phyloP scores from a whole-genome alignment of 2,888 invertebrate genomes.

The Melieria crassipennis region DNA sequence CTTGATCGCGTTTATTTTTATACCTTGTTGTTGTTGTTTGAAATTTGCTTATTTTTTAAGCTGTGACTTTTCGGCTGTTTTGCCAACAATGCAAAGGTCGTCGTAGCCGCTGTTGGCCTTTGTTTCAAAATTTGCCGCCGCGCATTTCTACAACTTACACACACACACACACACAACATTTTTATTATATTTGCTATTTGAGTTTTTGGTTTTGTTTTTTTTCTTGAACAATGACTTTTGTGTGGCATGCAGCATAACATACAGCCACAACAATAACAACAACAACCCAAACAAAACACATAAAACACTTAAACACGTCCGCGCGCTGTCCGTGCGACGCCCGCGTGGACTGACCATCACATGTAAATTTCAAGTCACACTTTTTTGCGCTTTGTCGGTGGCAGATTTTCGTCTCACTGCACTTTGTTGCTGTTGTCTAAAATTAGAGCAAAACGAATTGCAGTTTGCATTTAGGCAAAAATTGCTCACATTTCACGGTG shows the following conservation, averaged over 20 bases:
- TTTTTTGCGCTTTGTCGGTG: too few species aligned
- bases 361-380: too few species aligned
- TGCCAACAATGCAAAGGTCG: slow-evolving; percentile 5
- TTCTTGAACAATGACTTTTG: neutral
- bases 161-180: neutral
- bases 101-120: slow-evolving; percentile 12
- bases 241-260: neutral
- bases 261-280: too few species aligned
- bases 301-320: neutral
- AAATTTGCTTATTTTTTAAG: neutral
- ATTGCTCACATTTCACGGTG: slow-evolving; percentile 9
- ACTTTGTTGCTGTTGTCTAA: neutral
- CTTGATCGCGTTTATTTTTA: neutral
- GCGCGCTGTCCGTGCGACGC: neutral
- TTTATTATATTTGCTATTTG: too few species aligned
- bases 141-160: slow-evolving; percentile 12
- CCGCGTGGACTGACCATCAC: neutral
- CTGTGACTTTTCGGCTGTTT: slow-evolving; percentile 13
- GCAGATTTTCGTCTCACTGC: too few species aligned
- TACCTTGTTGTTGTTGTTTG: slow-evolving; percentile 7
- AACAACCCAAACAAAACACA: too few species aligned
- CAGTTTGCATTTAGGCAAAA: slow-evolving; percentile 16
- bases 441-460: slow-evolving; percentile 44
- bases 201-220: neutral
- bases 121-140: slow-evolving; percentile 26